A percentile compares a stretch with the other conserved stretches of the same genome.
These are phyloP conservation scores for Matsumurasca onukii DNA, from an alignment of 1,140 invertebrate species.

Conservation along the genomic window DNA sequence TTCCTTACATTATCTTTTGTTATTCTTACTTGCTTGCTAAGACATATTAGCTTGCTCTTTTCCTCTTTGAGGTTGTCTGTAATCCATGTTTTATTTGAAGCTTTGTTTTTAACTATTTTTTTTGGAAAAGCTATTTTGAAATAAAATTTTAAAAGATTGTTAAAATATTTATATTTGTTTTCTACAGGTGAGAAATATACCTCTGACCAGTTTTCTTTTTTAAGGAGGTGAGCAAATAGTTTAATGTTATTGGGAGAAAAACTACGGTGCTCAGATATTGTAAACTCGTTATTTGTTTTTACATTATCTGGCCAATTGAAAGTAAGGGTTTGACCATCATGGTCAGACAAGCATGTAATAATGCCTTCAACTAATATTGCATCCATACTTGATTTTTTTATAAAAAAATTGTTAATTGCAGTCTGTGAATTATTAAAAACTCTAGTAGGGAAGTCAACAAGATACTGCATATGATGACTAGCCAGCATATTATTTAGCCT, in stretches of 20 bases:
- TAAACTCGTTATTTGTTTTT: neutral
- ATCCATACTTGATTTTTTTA: neutral
- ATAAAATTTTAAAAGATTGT: neutral
- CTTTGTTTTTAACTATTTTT: neutral
- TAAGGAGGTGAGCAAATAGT: neutral
- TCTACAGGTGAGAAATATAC: constrained; percentile 2
- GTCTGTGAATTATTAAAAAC: neutral
- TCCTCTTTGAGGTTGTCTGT: no score
- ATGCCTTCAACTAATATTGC: neutral
- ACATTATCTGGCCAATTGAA: neutral
- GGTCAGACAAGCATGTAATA: no score
- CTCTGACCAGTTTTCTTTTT: neutral
- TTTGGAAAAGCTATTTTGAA: neutral
- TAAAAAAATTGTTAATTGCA: neutral
- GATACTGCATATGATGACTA: neutral
- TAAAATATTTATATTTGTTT: neutral
- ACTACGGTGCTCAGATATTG: neutral
- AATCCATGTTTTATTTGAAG: neutral
- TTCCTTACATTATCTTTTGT: no score
- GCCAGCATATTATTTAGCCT: neutral
- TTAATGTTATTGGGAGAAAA: neutral
- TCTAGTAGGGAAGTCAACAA: neutral
- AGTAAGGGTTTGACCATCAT: no score
- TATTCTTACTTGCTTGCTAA: neutral
- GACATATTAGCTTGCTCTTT: no score